These are phyloP conservation scores for Solenopsis fugax DNA, from an alignment of 1,140 invertebrate genomes.

Conservation along the genomic window DNA sequence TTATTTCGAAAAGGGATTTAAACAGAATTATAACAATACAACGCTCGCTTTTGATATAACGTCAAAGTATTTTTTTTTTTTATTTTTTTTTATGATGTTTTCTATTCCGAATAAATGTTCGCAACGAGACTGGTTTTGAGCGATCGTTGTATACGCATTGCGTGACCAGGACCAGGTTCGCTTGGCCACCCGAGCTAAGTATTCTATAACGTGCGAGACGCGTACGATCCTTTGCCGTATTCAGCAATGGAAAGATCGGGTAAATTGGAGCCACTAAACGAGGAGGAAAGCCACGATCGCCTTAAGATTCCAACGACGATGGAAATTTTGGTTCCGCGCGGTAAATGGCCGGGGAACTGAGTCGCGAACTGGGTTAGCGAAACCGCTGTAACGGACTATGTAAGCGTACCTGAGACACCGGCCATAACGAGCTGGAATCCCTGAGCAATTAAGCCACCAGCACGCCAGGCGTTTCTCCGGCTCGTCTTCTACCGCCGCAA, in stretches of 20 bases:
- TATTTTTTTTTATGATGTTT: background rate
- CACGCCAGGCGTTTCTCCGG: constrained; percentile 64
- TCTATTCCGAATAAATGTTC: background rate
- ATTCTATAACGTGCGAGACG: background rate
- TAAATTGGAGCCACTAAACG: constrained; percentile 24
- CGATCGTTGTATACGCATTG: background rate
- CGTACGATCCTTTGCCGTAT: background rate
- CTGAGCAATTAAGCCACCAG: constrained; percentile 82
- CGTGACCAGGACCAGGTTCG: background rate
- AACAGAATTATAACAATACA: background rate
- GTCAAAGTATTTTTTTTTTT: background rate
- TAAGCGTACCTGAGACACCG: constrained; percentile 78
- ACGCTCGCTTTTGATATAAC: background rate
- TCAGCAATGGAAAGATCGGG: background rate
- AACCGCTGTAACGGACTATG: constrained; percentile 55
- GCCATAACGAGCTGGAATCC: constrained; percentile 82
- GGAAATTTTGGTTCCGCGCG: constrained; percentile 49
- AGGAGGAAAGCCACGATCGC: constrained; percentile 21
- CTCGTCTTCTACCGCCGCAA: constrained; percentile 56
- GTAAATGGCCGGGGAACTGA: constrained; percentile 38
- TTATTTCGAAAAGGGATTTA: background rate
- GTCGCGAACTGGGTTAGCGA: constrained; percentile 45
- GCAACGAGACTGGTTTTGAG: background rate
- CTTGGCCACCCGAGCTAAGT: background rate
- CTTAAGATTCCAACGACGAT: constrained; percentile 37